Evolutionary conservation across 2,797 vertebrate species (phyloP).

Genomic region (Periophthalmus magnuspinnatus): DNA sequence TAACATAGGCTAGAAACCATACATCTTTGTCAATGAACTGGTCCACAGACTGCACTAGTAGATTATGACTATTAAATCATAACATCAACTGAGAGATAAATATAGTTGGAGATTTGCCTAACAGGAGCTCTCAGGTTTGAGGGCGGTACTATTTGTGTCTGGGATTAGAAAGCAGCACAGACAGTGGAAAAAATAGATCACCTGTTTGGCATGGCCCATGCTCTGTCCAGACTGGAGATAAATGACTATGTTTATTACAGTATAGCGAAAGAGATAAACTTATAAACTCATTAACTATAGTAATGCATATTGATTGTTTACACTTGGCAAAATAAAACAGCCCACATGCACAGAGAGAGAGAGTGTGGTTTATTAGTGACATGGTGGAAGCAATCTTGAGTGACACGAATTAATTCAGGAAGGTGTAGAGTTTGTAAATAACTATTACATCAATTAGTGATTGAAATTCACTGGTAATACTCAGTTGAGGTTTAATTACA

Average conservation of each 20-base stretch:
- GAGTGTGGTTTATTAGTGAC: not conserved
- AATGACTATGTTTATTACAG: conserved; percentile 14
- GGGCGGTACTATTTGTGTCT: not conserved
- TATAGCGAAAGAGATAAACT: not conserved
- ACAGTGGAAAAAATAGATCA: conserved; percentile 32
- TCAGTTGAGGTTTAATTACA: not conserved
- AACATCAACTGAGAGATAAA: not conserved
- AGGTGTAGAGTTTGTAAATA: not conserved
- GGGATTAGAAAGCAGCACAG: conserved; percentile 46
- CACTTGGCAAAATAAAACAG: not conserved
- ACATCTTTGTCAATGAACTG: too few relatives aligned
- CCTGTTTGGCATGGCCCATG: conserved; percentile 24
- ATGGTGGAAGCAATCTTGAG: not conserved
- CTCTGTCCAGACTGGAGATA: conserved; percentile 19
- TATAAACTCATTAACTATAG: not conserved
- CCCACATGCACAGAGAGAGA: not conserved
- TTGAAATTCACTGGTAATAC: not conserved
- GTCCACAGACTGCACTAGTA: too few relatives aligned
- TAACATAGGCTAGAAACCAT: too few relatives aligned
- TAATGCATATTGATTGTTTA: too few relatives aligned
- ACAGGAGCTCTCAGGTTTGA: not conserved
- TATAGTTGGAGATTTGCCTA: not conserved
- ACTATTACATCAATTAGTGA: not conserved
- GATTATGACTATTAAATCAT: too few relatives aligned
- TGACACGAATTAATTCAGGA: not conserved